Conservation (phyloP, 2,888 invertebrate genomes). For the Encarsia formosa region DNA sequence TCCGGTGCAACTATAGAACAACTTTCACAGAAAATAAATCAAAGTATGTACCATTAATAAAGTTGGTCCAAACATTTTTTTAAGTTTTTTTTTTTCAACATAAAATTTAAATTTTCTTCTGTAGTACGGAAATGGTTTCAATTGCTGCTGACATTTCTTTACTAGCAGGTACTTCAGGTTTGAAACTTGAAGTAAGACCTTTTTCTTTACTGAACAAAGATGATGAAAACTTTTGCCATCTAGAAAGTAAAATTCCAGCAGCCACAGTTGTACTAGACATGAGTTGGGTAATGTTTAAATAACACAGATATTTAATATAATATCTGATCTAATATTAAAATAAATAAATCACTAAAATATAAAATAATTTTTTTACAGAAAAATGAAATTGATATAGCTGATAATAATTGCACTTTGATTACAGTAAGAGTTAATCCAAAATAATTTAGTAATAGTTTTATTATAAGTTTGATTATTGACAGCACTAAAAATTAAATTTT, state of each 20-base stretch:
- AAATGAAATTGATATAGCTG: slow-evolving; percentile 7
- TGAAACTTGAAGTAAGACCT: slow-evolving; percentile 16
- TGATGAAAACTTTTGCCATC: slow-evolving; percentile 16
- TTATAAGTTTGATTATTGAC: background rate
- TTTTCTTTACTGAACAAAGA: slow-evolving; percentile 5
- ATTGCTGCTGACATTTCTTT: slow-evolving; percentile 17
- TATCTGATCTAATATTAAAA: background rate
- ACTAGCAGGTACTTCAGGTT: slow-evolving; percentile 11
- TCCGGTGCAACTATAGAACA: slow-evolving; percentile 15
- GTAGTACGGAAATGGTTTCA: slow-evolving; percentile 17
- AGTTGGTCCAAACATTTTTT: too few relatives aligned
- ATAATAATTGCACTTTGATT: slow-evolving; percentile 13
- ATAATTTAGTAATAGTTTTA: background rate
- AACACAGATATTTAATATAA: background rate
- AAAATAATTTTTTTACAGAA: slow-evolving; percentile 7
- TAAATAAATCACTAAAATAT: background rate
- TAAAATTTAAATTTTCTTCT: background rate
- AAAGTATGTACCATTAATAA: too few relatives aligned
- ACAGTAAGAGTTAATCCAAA: slow-evolving; percentile 8
- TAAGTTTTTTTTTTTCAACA: background rate
- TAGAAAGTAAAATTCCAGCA: slow-evolving; percentile 6
- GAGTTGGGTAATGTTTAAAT: slow-evolving; percentile 13
- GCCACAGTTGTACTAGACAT: slow-evolving; percentile 2
- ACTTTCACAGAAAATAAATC: slow-evolving; percentile 3
- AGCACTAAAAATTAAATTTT: background rate